Evolutionary conservation across 2,888 invertebrate genomes (phyloP), one percentile per base, ranked within the genome.

Genomic region (Drosophila ezoana): DNA sequence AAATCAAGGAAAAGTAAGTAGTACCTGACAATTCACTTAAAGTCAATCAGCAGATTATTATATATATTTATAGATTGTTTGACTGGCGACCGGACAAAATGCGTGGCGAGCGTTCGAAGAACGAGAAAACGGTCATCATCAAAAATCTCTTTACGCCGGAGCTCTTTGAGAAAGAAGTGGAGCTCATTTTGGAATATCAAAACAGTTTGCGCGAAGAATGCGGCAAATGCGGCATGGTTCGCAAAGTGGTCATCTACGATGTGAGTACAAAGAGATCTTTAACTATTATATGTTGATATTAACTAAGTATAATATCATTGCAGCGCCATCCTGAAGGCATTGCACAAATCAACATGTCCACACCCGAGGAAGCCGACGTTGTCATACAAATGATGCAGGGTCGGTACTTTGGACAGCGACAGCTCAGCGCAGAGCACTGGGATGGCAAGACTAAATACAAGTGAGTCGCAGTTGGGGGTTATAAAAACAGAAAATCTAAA

Each of bases 51-150:
- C 38, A 38, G 1, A 37, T 14, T 28, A 3, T 35, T 11, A 10
- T 37, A 11, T 5, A 1, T 14, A 33, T 54, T 58, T 88, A 14
- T 81, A 96, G 96, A 90, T 93, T 99, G 51, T 97, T 99, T 91
- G 98, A 98, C 91, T 99, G 99, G 99, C 94, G 97, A 67, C 98
- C 99, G 0, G 99, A 99, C 83, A 97, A 97, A 91, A 94, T 97
- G 90, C 93, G 95, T 35, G 97, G 97, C 1, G 97, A 97, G 88
- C 94, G 98, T 53, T 94, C 95, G 0, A 98, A 97, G 90, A 95
- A 97, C 91, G 99, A 99, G 91, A 95, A 95, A 90, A 94, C 97
- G 52, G 98, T 99, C 0, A 96, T 99, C 51, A 94, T 99, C 10
- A 98, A 97, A 91, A 98, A 99, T 92, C 94, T 98, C 57, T 99